A percentile compares a stretch with the other conserved stretches of the same genome.
Conservation (phyloP, 2,888 invertebrate species). For the Embidobia sp. region DNA sequence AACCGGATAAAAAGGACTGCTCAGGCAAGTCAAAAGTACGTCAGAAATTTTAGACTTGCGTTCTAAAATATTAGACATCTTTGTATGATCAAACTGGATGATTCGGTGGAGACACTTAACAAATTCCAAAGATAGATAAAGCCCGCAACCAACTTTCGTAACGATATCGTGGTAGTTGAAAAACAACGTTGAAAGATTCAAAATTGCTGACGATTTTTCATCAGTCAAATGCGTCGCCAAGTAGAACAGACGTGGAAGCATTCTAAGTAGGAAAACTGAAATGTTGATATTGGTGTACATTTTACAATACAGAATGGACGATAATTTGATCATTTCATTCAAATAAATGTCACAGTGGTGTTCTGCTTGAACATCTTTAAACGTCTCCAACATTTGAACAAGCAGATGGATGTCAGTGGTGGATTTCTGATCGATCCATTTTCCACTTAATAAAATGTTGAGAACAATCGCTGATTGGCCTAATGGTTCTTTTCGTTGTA, state of each 20-base stretch:
- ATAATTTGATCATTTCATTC: conserved; percentile 72
- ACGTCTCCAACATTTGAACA: conserved; percentile 76
- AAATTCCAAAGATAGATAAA: conserved; percentile 77
- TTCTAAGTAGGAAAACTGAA: conserved; percentile 75
- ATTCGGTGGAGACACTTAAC: conserved; percentile 80
- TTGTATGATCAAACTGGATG: conserved; percentile 74
- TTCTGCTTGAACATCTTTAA: conserved; percentile 67
- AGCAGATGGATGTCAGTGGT: conserved; percentile 73
- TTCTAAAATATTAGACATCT: conserved; percentile 43
- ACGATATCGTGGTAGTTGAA: conserved; percentile 62
- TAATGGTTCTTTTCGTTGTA: conserved; percentile 55
- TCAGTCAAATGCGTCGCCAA: conserved; percentile 34
- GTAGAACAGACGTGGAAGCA: conserved; percentile 73
- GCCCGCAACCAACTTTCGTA: conserved; percentile 74
- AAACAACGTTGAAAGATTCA: conserved; percentile 57
- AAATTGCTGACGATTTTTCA: conserved; percentile 3
- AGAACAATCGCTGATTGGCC: conserved; percentile 68
- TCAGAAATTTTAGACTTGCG: conserved; percentile 27
- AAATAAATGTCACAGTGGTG: conserved; percentile 69
- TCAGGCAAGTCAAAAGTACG: conserved; percentile 73
- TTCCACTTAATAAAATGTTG: conserved; percentile 70
- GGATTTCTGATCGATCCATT: conserved; percentile 68
- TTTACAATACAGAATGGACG: conserved; percentile 73
- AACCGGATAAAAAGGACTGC: conserved; percentile 79
- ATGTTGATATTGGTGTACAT: conserved; percentile 76